These are phyloP conservation scores for Hedya salicella DNA, from an alignment of 2,888 invertebrate species.

Conservation along the genomic window DNA sequence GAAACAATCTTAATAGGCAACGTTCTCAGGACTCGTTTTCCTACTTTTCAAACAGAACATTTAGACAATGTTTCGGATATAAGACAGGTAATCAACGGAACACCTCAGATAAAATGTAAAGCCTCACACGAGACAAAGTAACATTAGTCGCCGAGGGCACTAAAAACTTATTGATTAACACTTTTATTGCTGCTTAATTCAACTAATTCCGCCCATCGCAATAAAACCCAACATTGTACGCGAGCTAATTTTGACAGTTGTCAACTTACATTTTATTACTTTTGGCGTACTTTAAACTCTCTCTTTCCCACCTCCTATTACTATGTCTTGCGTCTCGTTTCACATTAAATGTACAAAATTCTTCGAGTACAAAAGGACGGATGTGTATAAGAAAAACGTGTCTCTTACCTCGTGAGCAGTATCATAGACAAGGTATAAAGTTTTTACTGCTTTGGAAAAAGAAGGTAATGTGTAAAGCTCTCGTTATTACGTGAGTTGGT, in stretches of 20 bases:
- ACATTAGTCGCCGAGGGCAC: constrained; percentile 15
- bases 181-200: constrained; percentile 39
- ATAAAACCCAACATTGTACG: constrained; percentile 58
- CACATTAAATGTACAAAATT: background rate
- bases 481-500: constrained; percentile 23
- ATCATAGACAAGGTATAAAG: constrained; percentile 7
- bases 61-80: background rate
- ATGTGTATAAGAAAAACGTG: constrained; percentile 1
- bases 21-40: too few species aligned
- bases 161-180: constrained; percentile 41
- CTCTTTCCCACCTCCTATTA: constrained; percentile 5
- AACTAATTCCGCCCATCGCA: constrained; percentile 37
- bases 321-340: constrained; percentile 17
- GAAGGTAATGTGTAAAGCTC: constrained; percentile 24
- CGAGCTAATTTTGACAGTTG: constrained; percentile 57
- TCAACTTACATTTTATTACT: constrained; percentile 60
- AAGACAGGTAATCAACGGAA: background rate
- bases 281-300: constrained; percentile 26
- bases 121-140: constrained; percentile 16
- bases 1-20: too few species aligned
- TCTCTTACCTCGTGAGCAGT: background rate
- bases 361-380: background rate
- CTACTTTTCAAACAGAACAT: background rate
- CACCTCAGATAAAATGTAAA: background rate
- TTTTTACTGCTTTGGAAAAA: constrained; percentile 29